Conservation (phyloP, 2,797 vertebrate genomes). For the Lutjanus campechanus region DNA sequence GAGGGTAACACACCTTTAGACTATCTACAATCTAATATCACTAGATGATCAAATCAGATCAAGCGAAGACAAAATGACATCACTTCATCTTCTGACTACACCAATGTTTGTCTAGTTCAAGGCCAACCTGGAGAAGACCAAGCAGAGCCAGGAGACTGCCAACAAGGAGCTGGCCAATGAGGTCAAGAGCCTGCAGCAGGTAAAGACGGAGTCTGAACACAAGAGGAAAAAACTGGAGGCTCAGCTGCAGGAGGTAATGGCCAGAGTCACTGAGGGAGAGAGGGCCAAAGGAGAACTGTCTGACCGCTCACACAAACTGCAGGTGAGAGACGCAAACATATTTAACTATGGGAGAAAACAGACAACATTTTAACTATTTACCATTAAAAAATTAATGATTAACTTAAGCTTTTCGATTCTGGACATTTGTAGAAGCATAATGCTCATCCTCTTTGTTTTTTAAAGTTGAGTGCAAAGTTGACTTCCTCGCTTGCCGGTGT, state of each 20-base stretch:
- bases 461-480: no score
- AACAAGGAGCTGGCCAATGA: constrained; percentile 95
- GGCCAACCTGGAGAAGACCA: constrained; percentile 96
- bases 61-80: not conserved
- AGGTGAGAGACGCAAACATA: constrained; percentile 76
- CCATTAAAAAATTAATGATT: not conserved
- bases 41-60: not conserved
- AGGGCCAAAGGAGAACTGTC: constrained; percentile 89
- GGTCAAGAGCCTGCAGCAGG: constrained; percentile 95
- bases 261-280: constrained; percentile 92
- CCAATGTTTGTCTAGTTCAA: constrained; percentile 88
- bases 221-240: constrained; percentile 97
- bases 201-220: constrained; percentile 94
- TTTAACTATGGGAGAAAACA: not conserved
- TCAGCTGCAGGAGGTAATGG: constrained; percentile 94
- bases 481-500: no score
- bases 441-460: no score
- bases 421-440: no score
- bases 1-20: constrained; percentile 84
- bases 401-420: no score
- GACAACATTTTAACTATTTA: not conserved
- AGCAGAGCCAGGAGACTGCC: constrained; percentile 94
- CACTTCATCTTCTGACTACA: not conserved
- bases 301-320: constrained; percentile 92
- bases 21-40: not conserved